phyloP scores from a whole-genome alignment of 1,140 invertebrate genomes.

The Dreissena rostriformis region DNA sequence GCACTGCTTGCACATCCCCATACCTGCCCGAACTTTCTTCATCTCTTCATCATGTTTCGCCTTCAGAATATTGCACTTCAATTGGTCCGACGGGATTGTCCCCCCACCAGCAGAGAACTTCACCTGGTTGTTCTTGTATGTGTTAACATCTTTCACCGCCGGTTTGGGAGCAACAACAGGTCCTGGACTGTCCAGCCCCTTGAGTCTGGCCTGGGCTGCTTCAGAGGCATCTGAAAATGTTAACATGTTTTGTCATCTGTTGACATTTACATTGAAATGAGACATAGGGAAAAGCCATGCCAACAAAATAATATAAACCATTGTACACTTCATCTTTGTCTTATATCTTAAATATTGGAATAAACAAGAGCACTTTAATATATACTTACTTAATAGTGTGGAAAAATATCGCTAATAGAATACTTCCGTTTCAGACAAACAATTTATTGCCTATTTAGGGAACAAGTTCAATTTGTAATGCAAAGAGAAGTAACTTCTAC shows the following conservation, averaged over 20 bases:
- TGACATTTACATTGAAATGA: background rate
- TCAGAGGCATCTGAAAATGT: slow-evolving; percentile 77
- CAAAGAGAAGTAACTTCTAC: no score
- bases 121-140: slow-evolving; percentile 83
- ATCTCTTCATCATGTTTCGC: slow-evolving; percentile 83
- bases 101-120: slow-evolving; percentile 83
- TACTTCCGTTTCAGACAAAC: no score
- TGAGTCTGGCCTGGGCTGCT: slow-evolving; percentile 79
- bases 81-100: slow-evolving; percentile 91
- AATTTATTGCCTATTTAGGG: no score
- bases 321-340: no score
- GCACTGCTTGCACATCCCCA: no score
- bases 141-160: slow-evolving; percentile 79
- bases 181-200: slow-evolving; percentile 78
- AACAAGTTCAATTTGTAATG: no score
- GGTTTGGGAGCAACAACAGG: slow-evolving; percentile 54
- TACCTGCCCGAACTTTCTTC: slow-evolving; percentile 63
- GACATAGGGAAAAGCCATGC: no score
- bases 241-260: background rate
- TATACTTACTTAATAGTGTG: no score
- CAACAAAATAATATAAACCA: no score
- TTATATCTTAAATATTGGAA: no score
- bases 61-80: slow-evolving; percentile 98
- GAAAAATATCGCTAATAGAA: no score
- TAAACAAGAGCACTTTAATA: no score